Conservation (phyloP, 2,797 vertebrate species). For the Pempheris klunzingeri region DNA sequence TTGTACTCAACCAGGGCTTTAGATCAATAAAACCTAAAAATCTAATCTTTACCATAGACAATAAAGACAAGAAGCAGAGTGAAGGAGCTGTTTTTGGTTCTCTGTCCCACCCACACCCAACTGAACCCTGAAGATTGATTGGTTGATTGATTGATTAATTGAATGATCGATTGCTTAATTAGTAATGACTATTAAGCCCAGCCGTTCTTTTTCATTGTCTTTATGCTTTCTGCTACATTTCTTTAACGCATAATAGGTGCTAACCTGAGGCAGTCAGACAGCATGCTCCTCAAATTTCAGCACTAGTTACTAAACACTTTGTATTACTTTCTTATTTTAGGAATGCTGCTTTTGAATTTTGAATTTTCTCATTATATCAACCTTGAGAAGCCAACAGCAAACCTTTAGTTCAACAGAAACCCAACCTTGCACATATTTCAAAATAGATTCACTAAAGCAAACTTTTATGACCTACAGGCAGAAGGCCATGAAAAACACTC, state of each 20-base stretch:
- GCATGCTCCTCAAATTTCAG: constrained; percentile 2
- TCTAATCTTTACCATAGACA: not conserved
- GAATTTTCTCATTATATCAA: constrained; percentile 39
- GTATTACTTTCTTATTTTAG: constrained; percentile 19
- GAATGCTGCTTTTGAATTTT: constrained; percentile 41
- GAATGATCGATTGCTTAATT: too few species aligned
- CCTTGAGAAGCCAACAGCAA: constrained; percentile 48
- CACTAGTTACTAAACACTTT: constrained; percentile 5
- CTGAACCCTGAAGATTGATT: too few species aligned
- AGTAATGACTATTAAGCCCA: constrained; percentile 2
- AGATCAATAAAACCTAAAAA: constrained; percentile 1
- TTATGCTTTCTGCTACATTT: not conserved
- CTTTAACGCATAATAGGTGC: not conserved
- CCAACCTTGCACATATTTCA: constrained; percentile 67
- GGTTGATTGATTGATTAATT: too few species aligned
- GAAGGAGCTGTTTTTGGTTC: constrained; percentile 3
- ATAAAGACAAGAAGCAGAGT: not conserved
- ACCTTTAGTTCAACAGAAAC: constrained; percentile 59
- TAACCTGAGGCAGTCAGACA: constrained; percentile 8
- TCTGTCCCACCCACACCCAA: too few species aligned
- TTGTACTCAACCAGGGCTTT: not conserved
- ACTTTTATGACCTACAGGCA: constrained; percentile 77
- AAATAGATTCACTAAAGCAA: constrained; percentile 76
- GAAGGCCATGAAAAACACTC: constrained; percentile 77
- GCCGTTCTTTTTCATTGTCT: not conserved